Evolutionary conservation across 2,888 invertebrate species (phyloP).

Genomic region (Lasiommata megera): DNA sequence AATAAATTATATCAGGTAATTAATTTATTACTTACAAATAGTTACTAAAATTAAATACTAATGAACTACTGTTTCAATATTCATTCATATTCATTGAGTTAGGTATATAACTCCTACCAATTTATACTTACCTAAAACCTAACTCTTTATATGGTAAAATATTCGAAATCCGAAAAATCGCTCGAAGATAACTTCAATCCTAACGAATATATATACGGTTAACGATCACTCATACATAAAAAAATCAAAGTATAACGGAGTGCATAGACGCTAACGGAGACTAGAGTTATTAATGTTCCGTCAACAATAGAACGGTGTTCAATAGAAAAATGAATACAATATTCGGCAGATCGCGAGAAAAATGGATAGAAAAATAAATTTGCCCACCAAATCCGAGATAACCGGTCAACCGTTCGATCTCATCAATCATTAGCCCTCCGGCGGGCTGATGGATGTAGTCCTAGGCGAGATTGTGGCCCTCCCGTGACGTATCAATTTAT

Average conservation of each 20-base stretch:
- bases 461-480: conserved; percentile 60
- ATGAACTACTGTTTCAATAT: too few relatives aligned
- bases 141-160: too few relatives aligned
- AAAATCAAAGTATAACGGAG: neutral
- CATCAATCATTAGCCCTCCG: conserved; percentile 69
- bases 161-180: too few relatives aligned
- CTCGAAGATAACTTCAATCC: too few relatives aligned
- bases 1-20: too few relatives aligned
- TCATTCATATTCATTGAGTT: too few relatives aligned
- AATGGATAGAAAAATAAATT: conserved; percentile 37
- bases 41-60: too few relatives aligned
- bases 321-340: conserved; percentile 14
- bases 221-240: neutral
- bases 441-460: conserved; percentile 62
- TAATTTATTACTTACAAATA: too few relatives aligned
- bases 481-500: conserved; percentile 76
- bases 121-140: too few relatives aligned
- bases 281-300: conserved; percentile 5
- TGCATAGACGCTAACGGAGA: neutral
- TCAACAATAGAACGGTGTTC: conserved; percentile 1
- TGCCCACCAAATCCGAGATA: conserved; percentile 37
- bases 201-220: too few relatives aligned
- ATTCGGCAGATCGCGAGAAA: conserved; percentile 16
- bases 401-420: conserved; percentile 52
- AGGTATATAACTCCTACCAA: too few relatives aligned